A percentile compares a stretch with the other conserved stretches of the same genome.
These are phyloP conservation scores for Kryptolebias marmoratus DNA, from an alignment of 2,113 vertebrate genomes.

Conservation along the genomic window DNA sequence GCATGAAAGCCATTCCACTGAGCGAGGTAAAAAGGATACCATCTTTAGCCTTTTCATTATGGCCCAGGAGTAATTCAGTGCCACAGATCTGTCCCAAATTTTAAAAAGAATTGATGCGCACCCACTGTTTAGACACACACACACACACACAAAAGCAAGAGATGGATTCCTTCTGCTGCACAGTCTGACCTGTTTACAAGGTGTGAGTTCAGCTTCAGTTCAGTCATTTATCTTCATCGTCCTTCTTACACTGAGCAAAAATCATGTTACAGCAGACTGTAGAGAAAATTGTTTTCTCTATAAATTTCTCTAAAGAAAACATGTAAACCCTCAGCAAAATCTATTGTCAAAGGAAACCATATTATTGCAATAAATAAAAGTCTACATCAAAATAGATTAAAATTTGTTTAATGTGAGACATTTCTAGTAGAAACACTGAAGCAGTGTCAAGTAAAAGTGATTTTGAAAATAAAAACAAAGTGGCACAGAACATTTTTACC, in stretches of 20 bases:
- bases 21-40: constrained; percentile 54
- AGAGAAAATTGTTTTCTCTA: neutral
- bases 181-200: neutral
- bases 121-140: neutral
- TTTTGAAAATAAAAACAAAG: no score
- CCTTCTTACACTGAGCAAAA: neutral
- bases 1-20: constrained; percentile 71
- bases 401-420: no score
- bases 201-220: constrained; percentile 20
- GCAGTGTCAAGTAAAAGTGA: no score
- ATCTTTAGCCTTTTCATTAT: constrained; percentile 38
- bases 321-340: no score
- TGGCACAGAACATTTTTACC: no score
- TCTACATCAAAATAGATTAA: no score
- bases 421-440: no score
- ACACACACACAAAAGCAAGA: neutral
- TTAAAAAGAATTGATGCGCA: neutral
- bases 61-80: constrained; percentile 34
- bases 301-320: neutral
- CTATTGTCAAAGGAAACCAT: no score
- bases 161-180: constrained; percentile 5
- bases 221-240: constrained; percentile 6
- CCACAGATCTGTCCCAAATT: constrained; percentile 12
- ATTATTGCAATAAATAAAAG: no score
- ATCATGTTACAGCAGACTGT: neutral